Conservation (phyloP, 2,797 vertebrate species). For the Takifugu rubripes region DNA sequence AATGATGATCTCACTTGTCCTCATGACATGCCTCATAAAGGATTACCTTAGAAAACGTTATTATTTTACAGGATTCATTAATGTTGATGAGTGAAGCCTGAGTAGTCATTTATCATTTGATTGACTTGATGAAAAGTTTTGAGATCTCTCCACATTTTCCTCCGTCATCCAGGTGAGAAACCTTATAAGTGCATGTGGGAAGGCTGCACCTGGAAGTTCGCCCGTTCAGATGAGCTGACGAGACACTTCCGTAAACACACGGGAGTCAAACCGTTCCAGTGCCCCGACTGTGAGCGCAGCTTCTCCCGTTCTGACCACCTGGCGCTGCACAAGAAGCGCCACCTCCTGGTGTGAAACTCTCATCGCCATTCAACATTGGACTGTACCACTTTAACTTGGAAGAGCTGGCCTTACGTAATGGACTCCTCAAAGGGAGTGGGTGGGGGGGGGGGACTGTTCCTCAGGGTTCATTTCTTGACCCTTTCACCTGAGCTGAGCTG, state of each 20-base stretch:
- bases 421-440: conserved; percentile 21
- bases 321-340: conserved; percentile 96
- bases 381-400: conserved; percentile 51
- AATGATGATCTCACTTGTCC: too few species aligned
- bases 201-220: conserved; percentile 98
- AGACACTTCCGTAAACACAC: conserved; percentile 99
- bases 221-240: conserved; percentile 96
- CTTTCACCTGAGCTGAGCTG: conserved; percentile 47
- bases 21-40: too few species aligned
- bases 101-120: too few species aligned
- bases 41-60: too few species aligned
- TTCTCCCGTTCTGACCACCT: conserved; percentile 98
- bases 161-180: conserved; percentile 85
- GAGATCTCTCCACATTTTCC: not conserved
- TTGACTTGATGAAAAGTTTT: too few species aligned
- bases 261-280: conserved; percentile 98
- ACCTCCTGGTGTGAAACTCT: conserved; percentile 86
- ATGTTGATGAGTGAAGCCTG: too few species aligned
- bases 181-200: conserved; percentile 98
- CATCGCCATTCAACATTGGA: conserved; percentile 32
- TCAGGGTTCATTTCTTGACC: conserved; percentile 47
- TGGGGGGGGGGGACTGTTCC: conserved; percentile 38
- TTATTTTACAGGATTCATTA: too few species aligned
- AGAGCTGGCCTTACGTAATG: conserved; percentile 37
- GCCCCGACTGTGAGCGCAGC: conserved; percentile 96